Conservation (phyloP, 1,140 invertebrate species). For the Brachionus rotundiformis region DNA sequence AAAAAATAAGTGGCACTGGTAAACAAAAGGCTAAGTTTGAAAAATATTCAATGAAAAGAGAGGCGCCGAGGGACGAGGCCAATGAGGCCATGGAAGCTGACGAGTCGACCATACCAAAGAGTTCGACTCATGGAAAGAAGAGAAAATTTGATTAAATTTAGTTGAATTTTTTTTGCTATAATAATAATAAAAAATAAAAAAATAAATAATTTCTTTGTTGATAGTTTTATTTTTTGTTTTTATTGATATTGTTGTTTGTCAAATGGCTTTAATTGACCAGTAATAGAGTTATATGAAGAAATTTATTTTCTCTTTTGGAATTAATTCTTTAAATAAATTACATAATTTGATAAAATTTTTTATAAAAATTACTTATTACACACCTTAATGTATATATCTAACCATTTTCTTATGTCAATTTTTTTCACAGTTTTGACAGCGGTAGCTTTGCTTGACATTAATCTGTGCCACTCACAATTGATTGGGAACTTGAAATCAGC, state of each 20-base stretch:
- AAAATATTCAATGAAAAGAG: conserved; percentile 78
- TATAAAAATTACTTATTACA: no score
- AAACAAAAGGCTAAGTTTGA: conserved; percentile 83
- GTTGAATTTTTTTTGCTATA: conserved; percentile 4
- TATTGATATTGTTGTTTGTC: neutral
- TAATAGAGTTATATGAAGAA: neutral
- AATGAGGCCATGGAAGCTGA: conserved; percentile 37
- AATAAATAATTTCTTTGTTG: conserved; percentile 8
- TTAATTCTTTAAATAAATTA: no score
- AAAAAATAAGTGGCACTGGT: conserved; percentile 76
- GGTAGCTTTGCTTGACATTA: no score
- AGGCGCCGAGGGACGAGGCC: conserved; percentile 51
- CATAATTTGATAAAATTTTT: no score
- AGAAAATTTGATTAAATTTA: conserved; percentile 49
- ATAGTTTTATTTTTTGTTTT: neutral
- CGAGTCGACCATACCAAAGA: conserved; percentile 42
- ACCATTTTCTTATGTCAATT: no score
- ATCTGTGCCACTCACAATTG: no score
- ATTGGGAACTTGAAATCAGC: no score
- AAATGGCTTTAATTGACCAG: neutral
- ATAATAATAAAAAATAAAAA: neutral
- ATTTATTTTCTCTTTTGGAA: no score
- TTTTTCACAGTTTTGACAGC: no score
- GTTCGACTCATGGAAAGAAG: neutral
- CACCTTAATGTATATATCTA: no score